A percentile compares a stretch with the other conserved stretches of the same genome.
These are phyloP conservation scores for Phoxinus phoxinus DNA, from an alignment of 2,113 vertebrate genomes.

Conservation along the genomic window DNA sequence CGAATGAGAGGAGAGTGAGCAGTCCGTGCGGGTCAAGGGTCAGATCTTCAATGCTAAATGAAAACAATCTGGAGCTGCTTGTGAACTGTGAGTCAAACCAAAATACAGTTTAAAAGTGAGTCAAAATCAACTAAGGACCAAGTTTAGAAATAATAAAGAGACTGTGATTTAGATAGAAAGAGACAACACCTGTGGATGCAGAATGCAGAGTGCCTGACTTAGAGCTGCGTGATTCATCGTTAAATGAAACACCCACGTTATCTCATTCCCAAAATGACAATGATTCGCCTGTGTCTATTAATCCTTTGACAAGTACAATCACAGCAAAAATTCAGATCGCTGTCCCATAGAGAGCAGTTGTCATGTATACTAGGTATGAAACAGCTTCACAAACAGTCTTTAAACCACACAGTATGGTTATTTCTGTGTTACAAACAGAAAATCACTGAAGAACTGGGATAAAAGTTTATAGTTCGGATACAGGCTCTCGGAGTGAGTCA, in stretches of 20 bases:
- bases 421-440: too few species aligned
- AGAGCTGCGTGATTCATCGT: too few species aligned
- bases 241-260: too few species aligned
- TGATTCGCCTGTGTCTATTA: not conserved
- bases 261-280: too few species aligned
- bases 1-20: conserved; percentile 55
- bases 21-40: conserved; percentile 64
- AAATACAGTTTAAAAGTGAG: conserved; percentile 39
- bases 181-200: conserved; percentile 25
- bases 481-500: too few species aligned
- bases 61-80: conserved; percentile 74
- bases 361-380: too few species aligned
- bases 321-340: too few species aligned
- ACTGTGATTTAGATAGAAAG: conserved; percentile 47
- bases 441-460: too few species aligned
- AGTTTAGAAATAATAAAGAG: not conserved
- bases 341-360: too few species aligned
- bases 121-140: not conserved
- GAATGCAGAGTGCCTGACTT: conserved; percentile 1
- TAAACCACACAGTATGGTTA: too few species aligned
- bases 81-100: conserved; percentile 52
- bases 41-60: conserved; percentile 65
- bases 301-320: not conserved
- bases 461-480: too few species aligned
- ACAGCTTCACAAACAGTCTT: too few species aligned